phyloP scores from a whole-genome alignment of 2,888 invertebrate genomes.

The Trichacis sp. region DNA sequence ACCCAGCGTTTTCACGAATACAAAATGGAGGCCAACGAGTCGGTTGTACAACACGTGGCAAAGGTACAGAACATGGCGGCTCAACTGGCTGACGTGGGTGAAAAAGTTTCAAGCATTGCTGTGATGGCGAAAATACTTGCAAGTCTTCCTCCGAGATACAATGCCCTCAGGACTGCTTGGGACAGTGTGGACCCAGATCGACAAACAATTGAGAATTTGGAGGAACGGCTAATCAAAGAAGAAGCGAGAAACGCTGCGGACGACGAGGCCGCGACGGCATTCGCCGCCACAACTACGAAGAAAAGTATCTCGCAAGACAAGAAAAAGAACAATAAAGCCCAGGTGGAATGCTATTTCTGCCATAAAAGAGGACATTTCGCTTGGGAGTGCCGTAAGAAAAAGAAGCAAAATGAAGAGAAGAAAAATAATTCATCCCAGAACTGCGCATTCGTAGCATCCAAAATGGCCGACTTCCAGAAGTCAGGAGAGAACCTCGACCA shows the following conservation, averaged over 20 bases:
- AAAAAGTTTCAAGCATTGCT: constrained; percentile 27
- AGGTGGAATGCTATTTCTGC: not conserved
- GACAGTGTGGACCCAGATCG: constrained; percentile 30
- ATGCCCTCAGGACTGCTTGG: constrained; percentile 37
- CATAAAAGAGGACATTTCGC: too few relatives aligned
- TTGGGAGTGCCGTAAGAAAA: too few relatives aligned
- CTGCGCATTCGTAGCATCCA: not conserved
- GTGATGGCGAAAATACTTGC: constrained; percentile 46
- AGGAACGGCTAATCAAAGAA: constrained; percentile 41
- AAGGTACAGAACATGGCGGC: constrained; percentile 51
- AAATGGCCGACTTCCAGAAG: not conserved
- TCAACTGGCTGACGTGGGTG: constrained; percentile 38
- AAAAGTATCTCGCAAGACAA: not conserved
- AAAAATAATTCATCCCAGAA: too few relatives aligned
- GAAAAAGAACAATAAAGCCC: not conserved
- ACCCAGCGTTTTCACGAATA: constrained; percentile 40
- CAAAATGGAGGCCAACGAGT: constrained; percentile 39
- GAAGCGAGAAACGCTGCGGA: constrained; percentile 21
- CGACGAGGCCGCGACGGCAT: constrained; percentile 10
- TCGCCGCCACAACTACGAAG: too few relatives aligned
- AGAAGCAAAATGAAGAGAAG: too few relatives aligned
- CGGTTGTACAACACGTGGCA: constrained; percentile 49
- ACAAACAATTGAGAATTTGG: constrained; percentile 36
- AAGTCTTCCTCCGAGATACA: constrained; percentile 37
- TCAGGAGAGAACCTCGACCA: too few relatives aligned